These are phyloP conservation scores for Premnoplex brunnescens DNA, from an alignment of 2,797 vertebrate species.

Conservation along the genomic window DNA sequence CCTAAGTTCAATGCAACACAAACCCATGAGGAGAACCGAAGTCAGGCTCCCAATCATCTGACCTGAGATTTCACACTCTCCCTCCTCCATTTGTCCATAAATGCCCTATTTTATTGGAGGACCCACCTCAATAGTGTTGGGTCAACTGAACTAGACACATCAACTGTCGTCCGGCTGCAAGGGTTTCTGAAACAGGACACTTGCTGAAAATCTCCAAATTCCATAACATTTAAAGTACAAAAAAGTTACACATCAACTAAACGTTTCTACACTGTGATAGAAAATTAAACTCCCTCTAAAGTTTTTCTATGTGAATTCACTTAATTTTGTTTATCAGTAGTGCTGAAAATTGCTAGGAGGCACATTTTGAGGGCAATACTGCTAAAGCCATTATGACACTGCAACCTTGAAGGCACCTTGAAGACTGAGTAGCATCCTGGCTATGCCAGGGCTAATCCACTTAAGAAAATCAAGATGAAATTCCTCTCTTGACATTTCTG, in stretches of 20 bases:
- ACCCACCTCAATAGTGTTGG: background rate
- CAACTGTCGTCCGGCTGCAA: background rate
- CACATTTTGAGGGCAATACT: background rate
- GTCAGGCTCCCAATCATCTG: background rate
- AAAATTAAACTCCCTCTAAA: background rate
- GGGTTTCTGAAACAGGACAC: background rate
- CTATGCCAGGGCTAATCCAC: slow-evolving; percentile 41
- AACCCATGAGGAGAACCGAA: background rate
- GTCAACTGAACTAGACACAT: background rate
- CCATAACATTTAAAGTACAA: background rate
- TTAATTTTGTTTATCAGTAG: background rate
- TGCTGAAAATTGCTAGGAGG: background rate
- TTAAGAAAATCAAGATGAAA: slow-evolving; percentile 52
- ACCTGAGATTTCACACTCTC: background rate
- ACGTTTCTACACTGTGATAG: background rate
- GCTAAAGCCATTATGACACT: background rate
- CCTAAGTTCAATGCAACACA: rapidly evolving
- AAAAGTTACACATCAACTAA: background rate
- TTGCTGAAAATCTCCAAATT: background rate
- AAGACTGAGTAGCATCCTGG: background rate
- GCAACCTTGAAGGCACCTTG: slow-evolving; percentile 41
- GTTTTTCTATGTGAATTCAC: background rate
- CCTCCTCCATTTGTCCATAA: background rate
- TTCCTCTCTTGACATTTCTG: background rate
- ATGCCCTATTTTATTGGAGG: background rate